Evolutionary conservation across 2,113 vertebrate genomes (phyloP), one percentile per base, ranked within the genome.

Genomic region (Martes martes): DNA sequence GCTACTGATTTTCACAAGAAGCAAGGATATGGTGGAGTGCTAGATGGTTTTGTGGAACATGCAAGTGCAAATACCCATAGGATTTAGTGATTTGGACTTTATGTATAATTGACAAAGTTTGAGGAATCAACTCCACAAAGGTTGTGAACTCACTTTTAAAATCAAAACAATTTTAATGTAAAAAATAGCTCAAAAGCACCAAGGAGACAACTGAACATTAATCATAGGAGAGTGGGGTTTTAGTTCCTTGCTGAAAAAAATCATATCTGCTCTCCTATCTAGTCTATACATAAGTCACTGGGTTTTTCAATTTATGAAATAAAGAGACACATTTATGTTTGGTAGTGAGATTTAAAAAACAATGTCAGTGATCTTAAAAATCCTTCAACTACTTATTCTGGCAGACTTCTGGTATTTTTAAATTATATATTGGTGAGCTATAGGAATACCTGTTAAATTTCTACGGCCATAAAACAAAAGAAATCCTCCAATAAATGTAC

Each of bases 261-360:
- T 95, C 88, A 67, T 80, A 92, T 97, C 83, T 95, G 28, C 92
- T 86, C 59, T 93, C 39, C 96, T 89, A 84, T 91, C 50, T 95
- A 63, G 18, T 92, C 24, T 96, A n/a, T 95, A 11, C 7, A 45
- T 88, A 92, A 95, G 42, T 96, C 74, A 92, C 26, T 95, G 76
- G 0, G 21, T 95, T 97, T 98, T 96, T 76, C 96, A 59, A 95
- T 96, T 95, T 97, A 93, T 93, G 31, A 97, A 97, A 96, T 96
- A 65, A 98, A 96, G 39, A 96, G 98, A 95, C 28, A 2, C 52
- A 86, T 96, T 96, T 94, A 59, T 89, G 31, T 63, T 93, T 83
- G 98, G 16, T 65, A 94, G 59, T 92, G 23, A 97, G 42, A 86
- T 52, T 59, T 55, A 74, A 31, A 18, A 78, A 87, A 87, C 97